Percentiles rank a stretch among this genome's conserved stretches.
Evolutionary conservation across 2,113 vertebrate species (phyloP).

Genomic region (Tachuris rubrigastra): DNA sequence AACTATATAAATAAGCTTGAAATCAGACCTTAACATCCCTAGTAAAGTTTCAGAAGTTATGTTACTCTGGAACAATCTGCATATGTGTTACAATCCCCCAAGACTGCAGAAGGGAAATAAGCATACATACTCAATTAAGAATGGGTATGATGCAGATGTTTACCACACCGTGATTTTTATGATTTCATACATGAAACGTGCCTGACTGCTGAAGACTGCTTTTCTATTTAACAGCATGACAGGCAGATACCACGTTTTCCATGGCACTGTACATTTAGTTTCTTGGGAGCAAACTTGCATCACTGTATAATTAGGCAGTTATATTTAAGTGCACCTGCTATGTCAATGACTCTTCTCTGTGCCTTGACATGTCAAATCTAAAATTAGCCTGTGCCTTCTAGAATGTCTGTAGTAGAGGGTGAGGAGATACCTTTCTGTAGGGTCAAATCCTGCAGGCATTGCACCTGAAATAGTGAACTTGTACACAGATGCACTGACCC

Average conservation of each 20-base stretch:
- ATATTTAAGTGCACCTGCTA: constrained; percentile 62
- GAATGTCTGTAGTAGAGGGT: background rate
- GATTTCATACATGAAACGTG: background rate
- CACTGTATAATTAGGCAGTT: constrained; percentile 52
- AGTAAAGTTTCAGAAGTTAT: background rate
- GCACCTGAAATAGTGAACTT: background rate
- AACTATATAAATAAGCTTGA: background rate
- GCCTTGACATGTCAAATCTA: constrained; percentile 33
- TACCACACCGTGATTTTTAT: background rate
- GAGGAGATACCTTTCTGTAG: background rate
- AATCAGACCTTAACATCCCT: background rate
- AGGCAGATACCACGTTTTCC: background rate
- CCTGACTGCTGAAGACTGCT: background rate
- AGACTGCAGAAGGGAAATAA: background rate
- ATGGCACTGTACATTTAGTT: constrained; percentile 47
- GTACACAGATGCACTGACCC: background rate
- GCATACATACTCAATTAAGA: background rate
- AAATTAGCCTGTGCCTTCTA: constrained; percentile 39
- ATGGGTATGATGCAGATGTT: background rate
- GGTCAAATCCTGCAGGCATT: background rate
- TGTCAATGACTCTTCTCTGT: constrained; percentile 25
- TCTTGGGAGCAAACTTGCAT: constrained; percentile 56
- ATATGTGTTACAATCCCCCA: background rate
- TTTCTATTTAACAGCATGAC: background rate
- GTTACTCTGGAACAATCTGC: background rate